Evolutionary conservation across 2,797 vertebrate species (phyloP).

Genomic region (Rhinella marina): DNA sequence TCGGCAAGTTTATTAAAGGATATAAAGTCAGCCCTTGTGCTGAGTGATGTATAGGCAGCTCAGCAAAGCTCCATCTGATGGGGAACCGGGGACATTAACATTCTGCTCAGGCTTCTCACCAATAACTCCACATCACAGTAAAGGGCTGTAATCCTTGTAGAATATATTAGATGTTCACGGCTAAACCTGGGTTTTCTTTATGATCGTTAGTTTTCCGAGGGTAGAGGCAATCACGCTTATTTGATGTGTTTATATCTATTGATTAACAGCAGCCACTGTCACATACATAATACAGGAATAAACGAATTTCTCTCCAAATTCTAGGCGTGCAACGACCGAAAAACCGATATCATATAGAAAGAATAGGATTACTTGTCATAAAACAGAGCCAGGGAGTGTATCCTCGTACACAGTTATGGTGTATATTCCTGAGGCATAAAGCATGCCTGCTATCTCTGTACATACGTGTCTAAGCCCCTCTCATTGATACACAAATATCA

Average conservation of each 20-base stretch:
- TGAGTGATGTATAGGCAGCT: constrained; percentile 60
- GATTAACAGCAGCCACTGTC: constrained; percentile 60
- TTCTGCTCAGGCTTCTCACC: constrained; percentile 57
- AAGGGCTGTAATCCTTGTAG: constrained; percentile 61
- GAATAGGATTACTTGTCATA: constrained; percentile 5
- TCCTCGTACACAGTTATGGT: not conserved
- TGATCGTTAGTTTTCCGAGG: constrained; percentile 60
- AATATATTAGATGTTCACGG: constrained; percentile 61
- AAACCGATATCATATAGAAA: not conserved
- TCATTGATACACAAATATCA: not conserved
- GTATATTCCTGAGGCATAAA: not conserved
- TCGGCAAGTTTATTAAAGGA: constrained; percentile 60
- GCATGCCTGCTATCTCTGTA: not conserved
- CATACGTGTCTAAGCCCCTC: not conserved
- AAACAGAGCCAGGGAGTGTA: not conserved
- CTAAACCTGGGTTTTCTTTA: constrained; percentile 61
- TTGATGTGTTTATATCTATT: constrained; percentile 64
- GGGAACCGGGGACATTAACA: constrained; percentile 53
- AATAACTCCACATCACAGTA: constrained; percentile 63
- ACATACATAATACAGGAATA: constrained; percentile 58
- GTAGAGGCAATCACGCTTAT: constrained; percentile 58
- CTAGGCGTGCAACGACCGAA: constrained; percentile 5
- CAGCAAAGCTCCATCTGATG: constrained; percentile 53
- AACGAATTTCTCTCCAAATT: constrained; percentile 40
- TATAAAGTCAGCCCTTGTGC: constrained; percentile 53